phyloP scores from a whole-genome alignment of 2,113 vertebrate genomes.

The Syngnathus floridae region DNA sequence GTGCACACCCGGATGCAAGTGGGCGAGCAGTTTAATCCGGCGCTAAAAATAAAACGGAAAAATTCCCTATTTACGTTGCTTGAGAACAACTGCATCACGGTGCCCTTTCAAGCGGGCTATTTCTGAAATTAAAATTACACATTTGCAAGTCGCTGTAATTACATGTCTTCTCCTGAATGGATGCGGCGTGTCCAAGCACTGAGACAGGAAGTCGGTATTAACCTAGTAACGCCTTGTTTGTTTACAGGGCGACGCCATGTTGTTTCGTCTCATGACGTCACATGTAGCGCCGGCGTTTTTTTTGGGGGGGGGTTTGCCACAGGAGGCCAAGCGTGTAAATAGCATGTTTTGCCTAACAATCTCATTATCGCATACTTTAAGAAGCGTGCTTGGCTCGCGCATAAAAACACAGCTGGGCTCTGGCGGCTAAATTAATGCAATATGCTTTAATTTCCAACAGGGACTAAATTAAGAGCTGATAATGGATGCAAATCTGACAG shows the following conservation, averaged over 20 bases:
- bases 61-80: slow-evolving; percentile 9
- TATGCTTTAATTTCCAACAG: slow-evolving; percentile 64
- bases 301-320: slow-evolving; percentile 16
- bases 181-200: background rate
- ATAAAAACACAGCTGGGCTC: slow-evolving; percentile 45
- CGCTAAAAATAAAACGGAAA: slow-evolving; percentile 5
- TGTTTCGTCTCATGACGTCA: background rate
- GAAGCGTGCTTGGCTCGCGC: slow-evolving; percentile 12
- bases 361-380: slow-evolving; percentile 47
- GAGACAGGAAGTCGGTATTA: slow-evolving; percentile 11
- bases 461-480: slow-evolving; percentile 66
- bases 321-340: slow-evolving; percentile 45
- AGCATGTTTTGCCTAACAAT: slow-evolving; percentile 31
- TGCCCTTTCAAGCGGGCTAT: slow-evolving; percentile 3
- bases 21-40: background rate
- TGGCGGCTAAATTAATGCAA: slow-evolving; percentile 70
- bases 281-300: background rate
- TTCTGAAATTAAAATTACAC: slow-evolving; percentile 11
- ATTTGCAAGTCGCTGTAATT: slow-evolving; percentile 11
- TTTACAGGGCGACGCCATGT: background rate
- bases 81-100: background rate
- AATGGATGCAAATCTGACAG: slow-evolving; percentile 65
- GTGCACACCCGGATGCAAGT: background rate
- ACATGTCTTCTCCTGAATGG: background rate
- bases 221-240: slow-evolving; percentile 11